Base-by-base conservation (phyloP, 2,797 vertebrate genomes). In the Pelobates cultripes region DNA sequence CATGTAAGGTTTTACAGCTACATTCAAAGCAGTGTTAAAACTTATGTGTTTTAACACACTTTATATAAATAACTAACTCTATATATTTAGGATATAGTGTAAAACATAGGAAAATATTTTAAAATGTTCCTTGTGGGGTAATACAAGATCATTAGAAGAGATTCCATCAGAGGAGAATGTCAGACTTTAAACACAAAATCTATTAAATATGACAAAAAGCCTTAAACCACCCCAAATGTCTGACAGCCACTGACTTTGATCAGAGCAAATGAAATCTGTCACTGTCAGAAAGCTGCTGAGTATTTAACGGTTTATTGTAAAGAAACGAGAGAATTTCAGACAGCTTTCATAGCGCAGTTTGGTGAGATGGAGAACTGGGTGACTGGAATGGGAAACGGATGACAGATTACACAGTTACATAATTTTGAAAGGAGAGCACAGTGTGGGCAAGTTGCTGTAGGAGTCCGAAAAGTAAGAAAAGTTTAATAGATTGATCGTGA, bases 231-330 rank as follows among this genome's bases (percentile, higher is more conserved):
- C 53, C 75, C 13, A 40, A 14, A 73, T 69, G 74, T 69, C 76
- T 15, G 53, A 78, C 75, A 78, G 81, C 28, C 51, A 10, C 70
- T 74, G 47, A 47, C 75, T 83, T 78, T 83, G 81, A 78, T 83
- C 75, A 78, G 75, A 51, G 45, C 63, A 78, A 51, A 83, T 83
- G 70, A 68, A 60, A 66, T 74, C 75, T 55, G 40, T 78, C 75
- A 69, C 60, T 1, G 69, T 71, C 43, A 4, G n/a, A 70, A 70
- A 70, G 75, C 63, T 74, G 75, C 47, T 43, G 55, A 44, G 28
- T 28, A 71, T 71, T 73, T 61, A 60, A 70, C 74, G 63, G 77
- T 70, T 78, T 68, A 78, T 43, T 40, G 63, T 28, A 68, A 43
- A 55, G 53, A 78, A 68, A 45, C 47, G 68, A 74, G 63, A 43